Evolutionary conservation across 2,113 vertebrate species (phyloP), one percentile per base, ranked within the genome.

Genomic region (Zapus hudsonius): DNA sequence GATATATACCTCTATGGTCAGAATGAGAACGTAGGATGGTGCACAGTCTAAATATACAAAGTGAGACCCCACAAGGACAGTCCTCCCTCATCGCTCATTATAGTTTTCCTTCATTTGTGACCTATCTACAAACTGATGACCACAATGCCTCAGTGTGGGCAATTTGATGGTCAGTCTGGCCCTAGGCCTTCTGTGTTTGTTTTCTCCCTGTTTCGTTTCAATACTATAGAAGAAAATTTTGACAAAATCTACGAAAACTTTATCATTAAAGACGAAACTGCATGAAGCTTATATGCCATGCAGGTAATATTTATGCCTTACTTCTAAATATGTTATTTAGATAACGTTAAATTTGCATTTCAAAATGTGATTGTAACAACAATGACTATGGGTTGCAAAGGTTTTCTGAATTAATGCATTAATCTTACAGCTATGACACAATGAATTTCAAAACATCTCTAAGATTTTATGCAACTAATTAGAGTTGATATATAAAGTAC

Each of bases 401-500:
- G 1, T 66, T 55, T 80, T 81, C 36, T 75, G 33, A 80, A 33
- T 89, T 75, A 72, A 55, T 87, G 69, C 89, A 31, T 61, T 31
- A 66, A 59, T 2, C 19, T 67, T 38, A 36, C 8, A 67, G 7
- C 87, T 73, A n/a, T 42, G 31, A 57, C 10, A 70, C 38, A 86
- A 80, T 79, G 5, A 6, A 64, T 47, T 74, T 89, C 1, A 63
- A n/a, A 76, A 1, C 4, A 63, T 61, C 52, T 42, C 33, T 66
- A 84, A 47, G 44, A 75, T 74, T 86, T 93, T 70, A 47, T 16
- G 75, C 23, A n/a, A n/a, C 70, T 57, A 78, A 80, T 86, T 91
- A 93, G 20, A 86, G 25, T 27, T 90, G 40, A 86, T 74, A 79
- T 82, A 10, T 61, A 44, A 4, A 42, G 15, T 88, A 12, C 38